phyloP scores from a whole-genome alignment of 2,888 invertebrate genomes.

The Plebejus melissa region DNA sequence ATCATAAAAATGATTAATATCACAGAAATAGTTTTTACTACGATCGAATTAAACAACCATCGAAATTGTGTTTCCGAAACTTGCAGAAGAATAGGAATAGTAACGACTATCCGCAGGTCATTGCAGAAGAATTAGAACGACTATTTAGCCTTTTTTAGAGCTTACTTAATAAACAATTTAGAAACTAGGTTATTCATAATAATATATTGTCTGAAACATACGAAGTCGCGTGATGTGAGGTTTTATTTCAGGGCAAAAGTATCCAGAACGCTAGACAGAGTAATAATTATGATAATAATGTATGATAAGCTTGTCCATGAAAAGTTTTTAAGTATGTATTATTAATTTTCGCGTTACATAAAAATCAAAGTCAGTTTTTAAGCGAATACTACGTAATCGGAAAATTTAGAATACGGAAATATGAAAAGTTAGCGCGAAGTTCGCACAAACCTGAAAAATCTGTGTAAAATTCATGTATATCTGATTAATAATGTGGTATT shows the following conservation, averaged over 20 bases:
- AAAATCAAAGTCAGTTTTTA: background rate
- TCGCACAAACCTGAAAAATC: background rate
- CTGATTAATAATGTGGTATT: background rate
- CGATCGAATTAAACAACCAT: background rate
- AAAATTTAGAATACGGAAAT: background rate
- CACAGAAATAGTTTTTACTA: background rate
- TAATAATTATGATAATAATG: slow-evolving; percentile 18
- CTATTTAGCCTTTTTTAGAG: background rate
- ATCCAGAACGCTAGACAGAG: background rate
- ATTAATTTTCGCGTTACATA: background rate
- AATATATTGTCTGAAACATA: slow-evolving; percentile 5
- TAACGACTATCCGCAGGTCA: background rate
- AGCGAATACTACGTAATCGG: background rate
- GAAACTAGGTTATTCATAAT: slow-evolving; percentile 9
- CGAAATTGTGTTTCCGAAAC: background rate
- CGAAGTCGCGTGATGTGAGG: slow-evolving; percentile 4
- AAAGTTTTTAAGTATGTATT: background rate
- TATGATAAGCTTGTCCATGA: slow-evolving; percentile 8
- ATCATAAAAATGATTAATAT: slow-evolving; percentile 15
- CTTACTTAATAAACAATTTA: background rate
- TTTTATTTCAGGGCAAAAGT: slow-evolving; percentile 16
- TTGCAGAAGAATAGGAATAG: background rate
- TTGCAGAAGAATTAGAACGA: background rate
- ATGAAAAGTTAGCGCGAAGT: background rate
- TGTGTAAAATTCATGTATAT: background rate